Evolutionary conservation across 2,888 invertebrate species (phyloP).

Genomic region (Cactoblastis cactorum): DNA sequence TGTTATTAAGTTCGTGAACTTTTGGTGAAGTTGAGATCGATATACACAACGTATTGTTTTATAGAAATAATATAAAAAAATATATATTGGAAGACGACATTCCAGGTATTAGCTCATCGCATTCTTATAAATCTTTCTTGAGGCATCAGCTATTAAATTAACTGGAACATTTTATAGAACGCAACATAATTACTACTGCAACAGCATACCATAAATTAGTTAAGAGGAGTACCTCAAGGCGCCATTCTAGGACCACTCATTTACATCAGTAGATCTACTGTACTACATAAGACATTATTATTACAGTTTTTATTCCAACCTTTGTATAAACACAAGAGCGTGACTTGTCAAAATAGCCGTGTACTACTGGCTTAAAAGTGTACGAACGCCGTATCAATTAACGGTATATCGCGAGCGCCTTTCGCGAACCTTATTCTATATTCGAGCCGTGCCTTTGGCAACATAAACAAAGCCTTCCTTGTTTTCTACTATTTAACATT

Average conservation of each 20-base stretch:
- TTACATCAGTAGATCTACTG: neutral
- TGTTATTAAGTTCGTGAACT: conserved; percentile 27
- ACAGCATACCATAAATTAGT: no score
- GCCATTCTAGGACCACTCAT: neutral
- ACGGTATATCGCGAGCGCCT: conserved; percentile 58
- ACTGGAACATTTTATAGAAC: no score
- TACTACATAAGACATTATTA: neutral
- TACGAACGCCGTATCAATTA: conserved; percentile 56
- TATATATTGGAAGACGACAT: no score
- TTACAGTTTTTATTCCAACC: conserved; percentile 6
- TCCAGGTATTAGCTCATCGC: no score
- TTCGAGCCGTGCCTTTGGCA: conserved; percentile 55
- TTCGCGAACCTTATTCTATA: conserved; percentile 61
- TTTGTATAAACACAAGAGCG: conserved; percentile 16
- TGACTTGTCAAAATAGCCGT: conserved; percentile 22
- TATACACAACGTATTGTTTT: conserved; percentile 12
- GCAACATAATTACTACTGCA: no score
- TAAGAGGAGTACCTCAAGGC: no score
- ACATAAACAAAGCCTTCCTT: conserved; percentile 40
- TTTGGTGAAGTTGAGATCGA: conserved; percentile 22
- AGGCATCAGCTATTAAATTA: no score
- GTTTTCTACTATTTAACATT: conserved; percentile 13
- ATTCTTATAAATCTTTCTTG: no score
- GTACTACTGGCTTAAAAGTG: conserved; percentile 37
- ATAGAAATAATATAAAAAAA: neutral